Conservation (phyloP, 2,113 vertebrate species). For the Eurypyga helias region DNA sequence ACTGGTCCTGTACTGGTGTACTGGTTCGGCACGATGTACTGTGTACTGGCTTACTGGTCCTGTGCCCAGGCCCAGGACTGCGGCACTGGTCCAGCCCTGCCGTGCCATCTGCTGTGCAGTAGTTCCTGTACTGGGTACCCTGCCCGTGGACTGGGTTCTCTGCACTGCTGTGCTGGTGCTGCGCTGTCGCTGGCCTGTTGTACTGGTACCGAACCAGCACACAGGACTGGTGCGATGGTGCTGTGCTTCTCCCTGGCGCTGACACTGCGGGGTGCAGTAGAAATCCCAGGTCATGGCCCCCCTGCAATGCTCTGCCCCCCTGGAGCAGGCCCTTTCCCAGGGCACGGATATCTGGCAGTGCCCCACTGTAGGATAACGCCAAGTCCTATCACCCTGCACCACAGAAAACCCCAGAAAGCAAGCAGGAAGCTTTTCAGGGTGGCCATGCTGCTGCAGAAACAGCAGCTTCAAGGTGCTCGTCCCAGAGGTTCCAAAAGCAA, state of each 20-base stretch:
- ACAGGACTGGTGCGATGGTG: background rate
- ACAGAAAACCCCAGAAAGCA: background rate
- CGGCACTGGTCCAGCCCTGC: background rate
- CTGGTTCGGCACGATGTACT: accelerated
- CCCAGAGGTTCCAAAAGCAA: background rate
- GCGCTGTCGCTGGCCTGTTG: background rate
- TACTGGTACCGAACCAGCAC: background rate
- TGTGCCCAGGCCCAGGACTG: accelerated
- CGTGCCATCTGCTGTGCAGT: accelerated
- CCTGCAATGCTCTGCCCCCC: accelerated
- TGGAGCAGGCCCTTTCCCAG: background rate
- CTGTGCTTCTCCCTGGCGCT: background rate
- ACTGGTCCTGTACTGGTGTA: accelerated
- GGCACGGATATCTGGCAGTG: background rate
- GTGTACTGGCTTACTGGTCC: background rate
- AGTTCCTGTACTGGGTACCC: background rate
- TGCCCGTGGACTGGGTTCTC: background rate
- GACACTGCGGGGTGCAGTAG: accelerated
- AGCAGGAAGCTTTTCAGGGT: accelerated
- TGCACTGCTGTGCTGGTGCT: accelerated
- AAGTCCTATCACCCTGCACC: accelerated
- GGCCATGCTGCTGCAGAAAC: accelerated
- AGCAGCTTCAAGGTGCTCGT: accelerated
- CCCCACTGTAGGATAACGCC: accelerated
- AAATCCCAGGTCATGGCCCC: accelerated